Evolutionary conservation across 1,140 invertebrate species (phyloP), one percentile per base, ranked within the genome.

Genomic region (Epicauta chinensis): DNA sequence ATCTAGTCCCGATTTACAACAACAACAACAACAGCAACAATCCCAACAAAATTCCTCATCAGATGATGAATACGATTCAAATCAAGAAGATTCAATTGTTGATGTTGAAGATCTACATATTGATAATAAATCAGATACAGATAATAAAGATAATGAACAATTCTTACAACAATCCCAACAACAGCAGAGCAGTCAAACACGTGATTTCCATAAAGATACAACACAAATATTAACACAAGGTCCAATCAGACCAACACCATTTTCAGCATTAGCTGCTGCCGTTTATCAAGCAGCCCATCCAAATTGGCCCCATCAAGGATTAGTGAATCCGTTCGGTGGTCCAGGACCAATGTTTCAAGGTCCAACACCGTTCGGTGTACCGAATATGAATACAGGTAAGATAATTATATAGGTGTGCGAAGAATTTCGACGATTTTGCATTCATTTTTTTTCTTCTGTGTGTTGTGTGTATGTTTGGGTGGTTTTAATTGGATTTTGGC

Each of bases 21-120:
- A 23, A 23, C 23, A 23, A 23, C 23, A 23, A 5, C 7, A 23
- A 23, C 23, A 23, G 7, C 23, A 23, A 23, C 23, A 23, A 23
- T 7, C 4, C 4, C 23, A 23, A 23, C 23, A 23, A 23, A 23
- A 73, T 4, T 77, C 76, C 1, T 77, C 23, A 23, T 23, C 79
- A 0, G 80, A 83, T 46, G 74, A 82, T 34, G 81, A 82, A 37
- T 81, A 81, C 62, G 80, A 82, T 61, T 81, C 80, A 2, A 77
- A 78, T 48, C 78, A 81, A 51, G 81, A 82, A 12, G 80, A 82
- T 56, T 81, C 78, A 5, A 81, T 82, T 66, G 80, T 82, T 5
- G 81, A 83, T 60, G 81, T 84, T 16, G 81, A 83, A 65, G 81
- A 83, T 60, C 66, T 82, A 56, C 77, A 80, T 63, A 75, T 75